Conservation (phyloP, 2,113 vertebrate species). For the Perca schrenkii region DNA sequence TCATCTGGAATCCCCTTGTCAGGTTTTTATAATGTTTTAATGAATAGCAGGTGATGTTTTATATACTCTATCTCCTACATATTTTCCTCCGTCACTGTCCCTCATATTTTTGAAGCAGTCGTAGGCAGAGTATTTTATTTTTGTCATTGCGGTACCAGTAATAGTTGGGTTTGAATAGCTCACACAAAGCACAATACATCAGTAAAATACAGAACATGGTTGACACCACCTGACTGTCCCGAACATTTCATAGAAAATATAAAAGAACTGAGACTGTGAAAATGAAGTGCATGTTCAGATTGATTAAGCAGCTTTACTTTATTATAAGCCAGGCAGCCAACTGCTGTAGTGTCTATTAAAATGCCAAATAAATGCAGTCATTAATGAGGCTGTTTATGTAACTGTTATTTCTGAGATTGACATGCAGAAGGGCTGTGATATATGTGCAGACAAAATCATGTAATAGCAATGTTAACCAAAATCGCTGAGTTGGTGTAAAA, state of each 20-base stretch:
- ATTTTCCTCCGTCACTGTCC: constrained; percentile 2
- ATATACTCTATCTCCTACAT: constrained; percentile 11
- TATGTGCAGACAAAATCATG: not conserved
- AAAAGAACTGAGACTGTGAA: constrained; percentile 3
- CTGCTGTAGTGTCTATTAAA: constrained; percentile 37
- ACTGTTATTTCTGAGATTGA: constrained; percentile 1
- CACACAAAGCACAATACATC: not conserved
- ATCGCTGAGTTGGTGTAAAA: not conserved
- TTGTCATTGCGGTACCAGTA: not conserved
- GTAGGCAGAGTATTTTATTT: too few relatives aligned
- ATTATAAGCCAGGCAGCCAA: constrained; percentile 25
- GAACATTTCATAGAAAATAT: not conserved
- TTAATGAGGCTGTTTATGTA: constrained; percentile 1
- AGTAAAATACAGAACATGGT: not conserved
- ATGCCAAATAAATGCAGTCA: constrained; percentile 14
- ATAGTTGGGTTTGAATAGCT: not conserved
- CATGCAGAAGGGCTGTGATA: not conserved
- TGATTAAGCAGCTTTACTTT: constrained; percentile 23
- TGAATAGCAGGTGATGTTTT: constrained; percentile 1
- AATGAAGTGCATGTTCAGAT: constrained; percentile 18
- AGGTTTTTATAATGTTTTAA: not conserved
- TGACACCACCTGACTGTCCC: not conserved
- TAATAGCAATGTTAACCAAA: not conserved
- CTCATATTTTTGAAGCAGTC: not conserved
- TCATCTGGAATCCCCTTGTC: constrained; percentile 9